Base-by-base conservation (phyloP, 2,888 invertebrate species). In the Buathra laborator region DNA sequence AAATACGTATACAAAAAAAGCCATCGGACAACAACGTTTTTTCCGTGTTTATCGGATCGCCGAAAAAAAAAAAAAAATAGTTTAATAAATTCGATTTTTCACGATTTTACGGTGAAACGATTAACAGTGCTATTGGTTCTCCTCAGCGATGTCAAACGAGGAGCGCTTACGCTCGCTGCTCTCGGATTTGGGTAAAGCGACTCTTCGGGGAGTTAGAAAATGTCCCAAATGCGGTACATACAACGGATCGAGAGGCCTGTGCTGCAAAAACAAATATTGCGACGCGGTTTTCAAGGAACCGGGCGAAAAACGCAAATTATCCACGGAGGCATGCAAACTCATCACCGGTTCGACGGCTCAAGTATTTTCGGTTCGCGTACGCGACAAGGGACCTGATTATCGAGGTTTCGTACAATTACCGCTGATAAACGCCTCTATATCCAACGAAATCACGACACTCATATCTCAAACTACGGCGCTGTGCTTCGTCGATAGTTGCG, bases 151-250 rank as follows among this genome's bases (percentile, higher is more conserved):
- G 94, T 93, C 93, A 59, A 94, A 93, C 87, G 94, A 94, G 75
- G 94, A 94, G 78, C 93, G 93, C 68, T 85, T 94, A 46, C 92
- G 93, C 86, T 90, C 92, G 19, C 91, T 95, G 2, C 90, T 96
- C 86, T 95, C 95, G 68, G 96, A 95, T 89, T 92, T 96, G 80
- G 96, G 96, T 19, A 95, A 95, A 90, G 95, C 96, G 4, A 97
- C 97, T 0, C 93, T 96, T 72, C 94, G 97, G 71, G 97, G 97
- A 5, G 95, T 97, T 0, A 95, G 96, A 87, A 96, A 96, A 90
- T 98, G 97, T 91, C 95, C 95, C 0, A 96, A 96, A 90, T 98
- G 97, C 94, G 96, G 97, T 0, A 95, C 95, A 1, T 96, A 96
- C 86, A 97, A 97, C 93, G 97, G 97, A 2, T 97, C 97, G 0